Conservation (phyloP, 2,797 vertebrate genomes). For the Nyctalus aviator region DNA sequence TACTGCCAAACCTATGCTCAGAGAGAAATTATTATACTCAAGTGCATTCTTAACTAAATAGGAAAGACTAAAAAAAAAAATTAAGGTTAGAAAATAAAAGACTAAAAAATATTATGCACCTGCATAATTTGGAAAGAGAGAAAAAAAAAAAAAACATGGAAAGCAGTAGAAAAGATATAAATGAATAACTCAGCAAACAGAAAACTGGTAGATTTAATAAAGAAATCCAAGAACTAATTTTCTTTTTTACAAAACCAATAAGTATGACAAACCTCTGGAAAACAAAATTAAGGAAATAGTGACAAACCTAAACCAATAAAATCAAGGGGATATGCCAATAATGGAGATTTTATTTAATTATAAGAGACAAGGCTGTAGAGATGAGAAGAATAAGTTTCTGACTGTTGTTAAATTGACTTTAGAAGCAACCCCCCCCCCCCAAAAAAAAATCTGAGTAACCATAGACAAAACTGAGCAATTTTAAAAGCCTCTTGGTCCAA, state of each 20-base stretch:
- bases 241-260: not conserved
- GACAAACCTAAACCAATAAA: conserved; percentile 6
- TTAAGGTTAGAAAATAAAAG: not conserved
- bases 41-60: conserved; percentile 36
- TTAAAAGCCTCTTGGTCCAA: not conserved
- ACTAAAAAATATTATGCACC: not conserved
- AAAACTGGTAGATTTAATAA: conserved; percentile 8
- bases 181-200: conserved; percentile 22
- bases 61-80: not conserved
- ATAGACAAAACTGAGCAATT: not conserved
- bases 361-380: not conserved
- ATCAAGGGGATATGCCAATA: not conserved
- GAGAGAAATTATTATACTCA: conserved; percentile 27
- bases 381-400: not conserved
- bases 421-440: not conserved
- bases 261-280: not conserved
- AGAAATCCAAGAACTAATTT: not conserved
- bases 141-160: conserved; percentile 1
- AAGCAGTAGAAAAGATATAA: conserved; percentile 2
- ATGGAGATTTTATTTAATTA: not conserved
- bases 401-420: not conserved
- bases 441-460: not conserved
- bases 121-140: not conserved
- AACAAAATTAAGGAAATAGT: conserved; percentile 9
- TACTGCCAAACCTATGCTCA: conserved; percentile 40